Percentiles rank a stretch among this genome's conserved stretches.
Evolutionary conservation across 2,797 vertebrate species (phyloP).

Genomic region (Rhinogobio ventralis): DNA sequence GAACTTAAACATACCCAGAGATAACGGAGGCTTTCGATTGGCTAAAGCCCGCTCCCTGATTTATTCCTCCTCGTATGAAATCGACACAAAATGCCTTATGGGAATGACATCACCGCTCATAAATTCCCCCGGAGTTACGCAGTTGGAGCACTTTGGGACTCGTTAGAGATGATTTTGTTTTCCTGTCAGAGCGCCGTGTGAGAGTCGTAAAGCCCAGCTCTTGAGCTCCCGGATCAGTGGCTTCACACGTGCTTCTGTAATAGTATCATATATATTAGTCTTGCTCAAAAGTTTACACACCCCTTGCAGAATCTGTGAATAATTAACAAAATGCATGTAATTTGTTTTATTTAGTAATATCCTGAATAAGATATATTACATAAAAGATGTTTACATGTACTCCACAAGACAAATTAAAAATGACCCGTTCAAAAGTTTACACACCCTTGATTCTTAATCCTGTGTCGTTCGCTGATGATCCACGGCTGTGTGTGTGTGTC

Average conservation of each 20-base stretch:
- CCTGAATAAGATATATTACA: too few species aligned
- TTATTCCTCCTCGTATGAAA: constrained; percentile 1
- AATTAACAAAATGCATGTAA: too few species aligned
- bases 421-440: too few species aligned
- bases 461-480: too few species aligned
- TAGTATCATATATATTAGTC: too few species aligned
- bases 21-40: not conserved
- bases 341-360: too few species aligned
- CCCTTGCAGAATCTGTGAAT: too few species aligned
- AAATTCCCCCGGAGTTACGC: not conserved
- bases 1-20: not conserved
- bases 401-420: too few species aligned
- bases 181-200: constrained; percentile 12
- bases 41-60: not conserved
- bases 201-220: not conserved
- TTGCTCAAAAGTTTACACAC: too few species aligned
- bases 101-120: constrained; percentile 29
- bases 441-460: too few species aligned
- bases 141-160: not conserved
- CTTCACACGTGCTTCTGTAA: not conserved
- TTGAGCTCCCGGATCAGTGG: not conserved
- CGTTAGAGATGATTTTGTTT: constrained; percentile 41
- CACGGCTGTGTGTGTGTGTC: too few species aligned
- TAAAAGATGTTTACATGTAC: too few species aligned
- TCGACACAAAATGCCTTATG: constrained; percentile 14